These are phyloP conservation scores for Periparus ater DNA, from an alignment of 2,797 vertebrate species.

Conservation along the genomic window DNA sequence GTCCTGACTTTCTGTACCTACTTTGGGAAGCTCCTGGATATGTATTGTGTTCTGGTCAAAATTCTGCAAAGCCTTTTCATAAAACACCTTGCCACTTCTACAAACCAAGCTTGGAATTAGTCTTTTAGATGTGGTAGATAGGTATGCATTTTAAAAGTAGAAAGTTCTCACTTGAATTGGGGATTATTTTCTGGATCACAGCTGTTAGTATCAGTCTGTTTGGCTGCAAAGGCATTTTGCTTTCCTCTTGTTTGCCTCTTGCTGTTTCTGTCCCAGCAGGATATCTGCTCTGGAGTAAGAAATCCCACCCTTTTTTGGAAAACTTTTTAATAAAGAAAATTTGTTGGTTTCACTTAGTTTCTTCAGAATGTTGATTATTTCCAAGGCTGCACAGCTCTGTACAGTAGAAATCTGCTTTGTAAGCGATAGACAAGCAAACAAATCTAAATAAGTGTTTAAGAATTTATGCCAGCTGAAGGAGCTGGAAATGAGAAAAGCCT, in stretches of 20 bases:
- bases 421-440: conserved; percentile 29
- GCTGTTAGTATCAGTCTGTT: not conserved
- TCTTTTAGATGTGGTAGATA: not conserved
- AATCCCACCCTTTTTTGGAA: not conserved
- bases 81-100: not conserved
- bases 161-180: not conserved
- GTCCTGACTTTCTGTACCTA: not conserved
- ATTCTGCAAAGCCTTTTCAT: not conserved
- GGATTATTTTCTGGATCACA: not conserved
- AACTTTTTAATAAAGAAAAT: not conserved
- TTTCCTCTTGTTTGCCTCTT: conserved; percentile 23
- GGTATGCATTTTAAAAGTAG: not conserved
- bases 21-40: not conserved
- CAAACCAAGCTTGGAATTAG: conserved; percentile 1
- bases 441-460: conserved; percentile 29
- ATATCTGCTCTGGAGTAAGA: not conserved
- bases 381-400: conserved; percentile 20
- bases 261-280: conserved; percentile 41
- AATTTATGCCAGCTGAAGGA: conserved; percentile 40
- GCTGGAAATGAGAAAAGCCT: conserved; percentile 44
- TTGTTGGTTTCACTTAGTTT: conserved; percentile 17
- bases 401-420: not conserved
- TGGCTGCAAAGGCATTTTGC: not conserved
- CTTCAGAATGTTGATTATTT: conserved; percentile 2
- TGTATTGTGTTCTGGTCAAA: not conserved